phyloP scores from a whole-genome alignment of 2,797 vertebrate genomes.

The Enteromius anoplus region DNA sequence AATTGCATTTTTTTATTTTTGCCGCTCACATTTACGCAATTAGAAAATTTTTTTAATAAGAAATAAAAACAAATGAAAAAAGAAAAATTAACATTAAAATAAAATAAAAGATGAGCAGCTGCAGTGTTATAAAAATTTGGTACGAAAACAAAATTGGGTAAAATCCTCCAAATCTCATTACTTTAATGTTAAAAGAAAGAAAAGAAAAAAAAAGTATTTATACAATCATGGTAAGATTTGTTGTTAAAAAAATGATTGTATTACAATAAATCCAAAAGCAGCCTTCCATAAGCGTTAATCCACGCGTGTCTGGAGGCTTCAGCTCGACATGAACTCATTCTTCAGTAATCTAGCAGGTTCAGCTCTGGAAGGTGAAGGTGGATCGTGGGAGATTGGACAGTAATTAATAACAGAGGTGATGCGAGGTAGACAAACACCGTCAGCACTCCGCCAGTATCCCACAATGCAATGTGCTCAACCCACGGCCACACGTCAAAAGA shows the following conservation, averaged over 20 bases:
- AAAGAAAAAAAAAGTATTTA: background rate
- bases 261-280: background rate
- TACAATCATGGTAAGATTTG: background rate
- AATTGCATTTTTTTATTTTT: too few species aligned
- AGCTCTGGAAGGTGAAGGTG: background rate
- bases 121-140: background rate
- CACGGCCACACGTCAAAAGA: background rate
- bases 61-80: background rate
- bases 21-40: background rate
- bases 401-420: background rate
- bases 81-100: background rate
- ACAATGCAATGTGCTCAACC: background rate
- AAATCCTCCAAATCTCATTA: background rate
- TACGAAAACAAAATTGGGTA: background rate
- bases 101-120: background rate
- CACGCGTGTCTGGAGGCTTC: background rate
- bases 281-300: background rate
- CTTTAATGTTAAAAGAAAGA: background rate
- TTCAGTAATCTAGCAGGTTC: background rate
- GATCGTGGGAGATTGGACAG: background rate
- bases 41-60: background rate
- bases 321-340: too few species aligned
- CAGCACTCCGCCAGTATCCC: background rate
- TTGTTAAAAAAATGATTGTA: background rate
- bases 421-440: slow-evolving; percentile 10